Evolutionary conservation across 2,888 invertebrate genomes (phyloP).

Genomic region (Clostera curtula): DNA sequence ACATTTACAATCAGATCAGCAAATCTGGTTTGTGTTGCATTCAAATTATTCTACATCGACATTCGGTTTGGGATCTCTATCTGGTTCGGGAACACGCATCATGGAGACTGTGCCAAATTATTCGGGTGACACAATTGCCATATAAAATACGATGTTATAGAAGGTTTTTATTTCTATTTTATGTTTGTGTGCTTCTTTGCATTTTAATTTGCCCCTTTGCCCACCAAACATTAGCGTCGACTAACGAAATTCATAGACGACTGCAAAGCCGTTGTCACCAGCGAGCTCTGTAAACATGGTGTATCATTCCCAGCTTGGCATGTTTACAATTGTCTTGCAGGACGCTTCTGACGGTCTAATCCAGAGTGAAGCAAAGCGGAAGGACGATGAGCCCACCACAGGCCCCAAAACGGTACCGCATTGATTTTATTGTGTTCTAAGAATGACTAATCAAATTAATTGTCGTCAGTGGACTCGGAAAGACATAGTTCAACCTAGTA

Average conservation of each 20-base stretch:
- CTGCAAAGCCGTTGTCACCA: no score
- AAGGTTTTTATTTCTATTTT: conserved; percentile 10
- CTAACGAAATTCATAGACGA: conserved; percentile 12
- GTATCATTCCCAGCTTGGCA: conserved; percentile 43
- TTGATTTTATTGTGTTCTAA: conserved; percentile 8
- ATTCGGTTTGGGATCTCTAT: no score
- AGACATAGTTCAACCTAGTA: background rate
- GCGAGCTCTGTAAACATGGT: conserved; percentile 10
- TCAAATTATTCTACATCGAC: no score
- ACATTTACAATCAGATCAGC: no score
- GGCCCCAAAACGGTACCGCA: conserved; percentile 48
- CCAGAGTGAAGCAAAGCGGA: conserved; percentile 52
- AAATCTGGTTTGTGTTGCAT: no score
- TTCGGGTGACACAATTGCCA: no score
- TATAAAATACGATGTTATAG: no score
- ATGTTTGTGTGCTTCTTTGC: conserved; percentile 40
- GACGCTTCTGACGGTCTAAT: conserved; percentile 51
- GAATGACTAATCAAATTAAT: background rate
- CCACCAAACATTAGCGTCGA: conserved; percentile 13
- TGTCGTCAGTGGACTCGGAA: background rate
- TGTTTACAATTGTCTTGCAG: conserved; percentile 60
- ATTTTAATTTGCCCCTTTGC: conserved; percentile 37
- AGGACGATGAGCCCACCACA: conserved; percentile 43
- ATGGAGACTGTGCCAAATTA: no score
- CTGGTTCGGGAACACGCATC: no score